Percentiles rank a stretch among this genome's conserved stretches.
Evolutionary conservation across 2,113 vertebrate genomes (phyloP).

Genomic region (Oreotrochilus melanogaster): DNA sequence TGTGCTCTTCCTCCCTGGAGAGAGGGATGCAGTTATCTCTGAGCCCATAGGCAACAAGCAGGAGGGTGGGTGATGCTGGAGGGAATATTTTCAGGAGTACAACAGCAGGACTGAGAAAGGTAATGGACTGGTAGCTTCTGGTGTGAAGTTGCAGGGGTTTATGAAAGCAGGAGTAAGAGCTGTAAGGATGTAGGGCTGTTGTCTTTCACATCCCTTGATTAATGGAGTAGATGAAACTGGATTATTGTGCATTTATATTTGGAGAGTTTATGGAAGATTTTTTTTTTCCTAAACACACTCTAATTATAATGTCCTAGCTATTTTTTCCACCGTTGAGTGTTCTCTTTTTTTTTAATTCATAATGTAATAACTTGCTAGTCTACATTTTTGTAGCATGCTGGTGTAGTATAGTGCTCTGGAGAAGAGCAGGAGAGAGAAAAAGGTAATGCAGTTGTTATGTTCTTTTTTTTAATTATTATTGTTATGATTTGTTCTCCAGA

Average conservation of each 20-base stretch:
- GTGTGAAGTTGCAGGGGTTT: neutral
- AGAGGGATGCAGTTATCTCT: neutral
- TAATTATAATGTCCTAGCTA: neutral
- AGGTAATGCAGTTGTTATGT: neutral
- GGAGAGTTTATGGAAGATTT: neutral
- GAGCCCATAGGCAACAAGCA: neutral
- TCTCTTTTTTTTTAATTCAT: accelerated
- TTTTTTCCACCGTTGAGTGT: neutral
- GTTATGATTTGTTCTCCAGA: neutral
- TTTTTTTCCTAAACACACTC: neutral
- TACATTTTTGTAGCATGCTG: neutral
- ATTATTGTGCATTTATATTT: neutral
- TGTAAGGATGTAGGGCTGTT: neutral
- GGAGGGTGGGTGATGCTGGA: neutral
- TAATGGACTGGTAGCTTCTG: neutral
- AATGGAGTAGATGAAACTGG: neutral
- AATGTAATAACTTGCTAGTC: neutral
- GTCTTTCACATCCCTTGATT: neutral
- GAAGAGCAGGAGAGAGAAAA: neutral
- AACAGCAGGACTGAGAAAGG: neutral
- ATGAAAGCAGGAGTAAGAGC: neutral
- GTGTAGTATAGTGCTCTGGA: neutral
- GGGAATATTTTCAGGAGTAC: neutral
- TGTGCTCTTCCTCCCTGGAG: neutral
- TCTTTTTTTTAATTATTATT: too few relatives aligned